Evolutionary conservation across 2,888 invertebrate genomes (phyloP).

Genomic region (Scaeva pyrastri): DNA sequence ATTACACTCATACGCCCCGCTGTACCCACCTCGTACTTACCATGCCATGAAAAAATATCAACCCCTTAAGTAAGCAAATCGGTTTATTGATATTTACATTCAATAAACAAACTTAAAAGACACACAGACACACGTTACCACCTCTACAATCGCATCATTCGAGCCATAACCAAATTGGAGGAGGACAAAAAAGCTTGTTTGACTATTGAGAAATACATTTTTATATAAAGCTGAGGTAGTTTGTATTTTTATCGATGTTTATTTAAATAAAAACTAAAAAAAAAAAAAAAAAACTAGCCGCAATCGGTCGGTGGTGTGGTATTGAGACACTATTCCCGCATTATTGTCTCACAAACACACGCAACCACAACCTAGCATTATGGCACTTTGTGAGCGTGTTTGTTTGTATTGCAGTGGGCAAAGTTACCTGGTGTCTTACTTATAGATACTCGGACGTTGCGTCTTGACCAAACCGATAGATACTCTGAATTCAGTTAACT

Average conservation of each 20-base stretch:
- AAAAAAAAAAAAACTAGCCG: no score
- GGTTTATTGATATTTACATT: conserved; percentile 34
- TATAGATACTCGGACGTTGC: conserved; percentile 39
- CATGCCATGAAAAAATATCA: conserved; percentile 50
- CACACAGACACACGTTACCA: not conserved
- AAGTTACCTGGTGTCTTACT: conserved; percentile 48
- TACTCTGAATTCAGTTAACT: not conserved
- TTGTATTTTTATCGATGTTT: conserved; percentile 3
- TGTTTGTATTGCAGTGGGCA: conserved; percentile 1
- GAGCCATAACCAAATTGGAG: not conserved
- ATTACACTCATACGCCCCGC: not conserved
- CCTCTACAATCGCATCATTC: not conserved
- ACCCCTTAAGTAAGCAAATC: conserved; percentile 20
- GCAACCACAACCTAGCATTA: not conserved
- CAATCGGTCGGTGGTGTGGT: conserved; percentile 10
- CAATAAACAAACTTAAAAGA: conserved; percentile 22
- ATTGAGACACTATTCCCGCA: conserved; percentile 11
- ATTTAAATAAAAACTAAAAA: conserved; percentile 18
- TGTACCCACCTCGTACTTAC: no score
- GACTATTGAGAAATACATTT: conserved; percentile 18
- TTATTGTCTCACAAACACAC: no score
- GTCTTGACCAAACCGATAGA: conserved; percentile 50
- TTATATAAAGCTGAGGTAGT: conserved; percentile 1
- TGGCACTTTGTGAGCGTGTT: not conserved
- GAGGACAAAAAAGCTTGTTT: conserved; percentile 30